phyloP scores from a whole-genome alignment of 2,888 invertebrate species.

The Erynnis tages region DNA sequence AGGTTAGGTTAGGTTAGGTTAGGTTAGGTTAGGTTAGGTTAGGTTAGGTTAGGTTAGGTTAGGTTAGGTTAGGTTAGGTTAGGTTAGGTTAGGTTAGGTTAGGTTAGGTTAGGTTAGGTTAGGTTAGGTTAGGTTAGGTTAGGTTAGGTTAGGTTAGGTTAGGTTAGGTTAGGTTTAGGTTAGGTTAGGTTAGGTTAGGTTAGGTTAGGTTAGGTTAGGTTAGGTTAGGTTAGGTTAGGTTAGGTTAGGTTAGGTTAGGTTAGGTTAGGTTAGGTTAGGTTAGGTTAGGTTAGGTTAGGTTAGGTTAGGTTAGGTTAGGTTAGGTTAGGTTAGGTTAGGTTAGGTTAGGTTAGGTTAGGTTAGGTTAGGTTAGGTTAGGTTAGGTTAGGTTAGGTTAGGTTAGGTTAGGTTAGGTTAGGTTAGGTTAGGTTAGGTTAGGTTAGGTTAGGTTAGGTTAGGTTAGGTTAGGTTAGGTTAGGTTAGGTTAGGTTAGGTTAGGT shows the following conservation, averaged over 20 bases:
- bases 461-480: constrained; percentile 26
- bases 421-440: constrained; percentile 27
- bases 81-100: constrained; percentile 33
- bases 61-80: constrained; percentile 33
- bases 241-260: constrained; percentile 24
- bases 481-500: constrained; percentile 32
- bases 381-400: constrained; percentile 26
- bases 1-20: constrained; percentile 3
- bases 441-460: constrained; percentile 26
- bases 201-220: constrained; percentile 25
- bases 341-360: constrained; percentile 28
- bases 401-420: constrained; percentile 27
- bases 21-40: constrained; percentile 3
- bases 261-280: constrained; percentile 30
- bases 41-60: constrained; percentile 24
- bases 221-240: constrained; percentile 23
- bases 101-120: constrained; percentile 31
- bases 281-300: constrained; percentile 30
- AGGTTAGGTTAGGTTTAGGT: constrained; percentile 32
- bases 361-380: constrained; percentile 28
- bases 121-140: constrained; percentile 31
- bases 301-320: constrained; percentile 27
- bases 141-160: constrained; percentile 29
- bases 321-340: constrained; percentile 27
- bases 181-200: constrained; percentile 30